Evolutionary conservation across 1,140 invertebrate genomes (phyloP), one percentile per base, ranked within the genome.

Genomic region (Drosophila obscura): DNA sequence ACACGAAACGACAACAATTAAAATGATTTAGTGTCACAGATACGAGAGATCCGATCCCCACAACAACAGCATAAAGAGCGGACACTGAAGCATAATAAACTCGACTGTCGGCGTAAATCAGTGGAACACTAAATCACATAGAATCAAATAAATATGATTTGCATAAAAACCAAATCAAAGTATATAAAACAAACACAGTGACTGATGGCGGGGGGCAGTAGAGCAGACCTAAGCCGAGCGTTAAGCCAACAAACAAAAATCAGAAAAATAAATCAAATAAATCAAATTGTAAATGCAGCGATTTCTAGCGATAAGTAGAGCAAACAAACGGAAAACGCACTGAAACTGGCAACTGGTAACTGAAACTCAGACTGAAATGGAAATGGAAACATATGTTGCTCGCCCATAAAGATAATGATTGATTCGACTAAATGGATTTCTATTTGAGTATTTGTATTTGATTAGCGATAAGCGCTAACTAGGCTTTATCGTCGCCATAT

Each of bases 111-210:
- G 48, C 74, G 83, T 87, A 88, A 87, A 87, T 87, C 82, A 87
- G 83, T 48, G 52, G 44, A 48, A 68, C 79, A 76, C 75, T 87
- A 88, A 87, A 87, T 87, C 82, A 87, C 67, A 78, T 56, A 59
- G 77, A 75, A 75, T 85, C 83, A 87, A 87, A 88, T 79, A 88
- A 87, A 89, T 83, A 87, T 88, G 83, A 87, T 87, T 87, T 87
- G 84, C 83, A 87, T 87, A 87, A 83, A 82, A 87, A 67, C 73
- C 66, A 82, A 87, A 88, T 73, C 71, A 66, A 69, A 62, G 51
- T 64, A 60, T 72, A 62, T 45, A 84, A 39, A 39, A 39, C 35
- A 39, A 39, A 39, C 56, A n/a, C 60, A 52, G 28, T 15, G 13
- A 5, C 35, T 13, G 35, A 11, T 4, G 8, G 4, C 1, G 24